Evolutionary conservation across 2,888 invertebrate species (phyloP), one percentile per base, ranked within the genome.

Genomic region (Hypselothyrea guttata): DNA sequence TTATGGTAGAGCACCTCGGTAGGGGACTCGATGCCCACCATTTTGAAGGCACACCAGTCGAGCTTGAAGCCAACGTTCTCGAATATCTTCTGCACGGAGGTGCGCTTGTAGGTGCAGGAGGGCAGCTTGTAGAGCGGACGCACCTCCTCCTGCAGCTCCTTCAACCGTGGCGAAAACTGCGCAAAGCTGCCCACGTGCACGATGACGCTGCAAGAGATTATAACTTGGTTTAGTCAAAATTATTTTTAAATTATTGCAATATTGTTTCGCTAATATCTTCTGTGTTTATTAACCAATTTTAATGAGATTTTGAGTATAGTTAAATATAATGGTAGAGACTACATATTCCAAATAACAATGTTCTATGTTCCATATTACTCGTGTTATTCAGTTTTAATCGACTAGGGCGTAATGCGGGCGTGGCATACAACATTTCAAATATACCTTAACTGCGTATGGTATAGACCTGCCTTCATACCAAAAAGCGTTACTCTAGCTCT

Each of bases 41-140:
- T 91, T 89, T 94, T 93, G 88, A 97, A 97, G 47, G 94, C 94
- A 84, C 97, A 97, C 97, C 97, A 97, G 88, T 97, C 97, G 11
- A 97, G 89, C 28, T 94, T 92, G 79, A 97, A 94, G 0, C 94
- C 94, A 7, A 94, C 94, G 60, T 94, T 94, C 65, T 96, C 92
- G 88, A 97, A 97, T 57, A 94, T 91, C 74, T 95, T 92, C 87
- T 97, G 97, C 0, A 96, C 95, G 0, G 95, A 95, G 0, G 96
- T 97, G 57, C 95, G 91, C 88, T 97, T 97, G 87, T 95, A 96
- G 0, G 96, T 96, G 83, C 97, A 97, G 12, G 94, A 93, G 0
- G 93, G 92, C 37, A 95, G 90, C 66, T 94, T 95, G 86, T 94
- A 94, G 0, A 97, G 90, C 0, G 96, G 96, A 9, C 94, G 93